Percentiles rank a stretch among this genome's conserved stretches.
phyloP scores from a whole-genome alignment of 2,797 vertebrate species.

The Mus spretus region DNA sequence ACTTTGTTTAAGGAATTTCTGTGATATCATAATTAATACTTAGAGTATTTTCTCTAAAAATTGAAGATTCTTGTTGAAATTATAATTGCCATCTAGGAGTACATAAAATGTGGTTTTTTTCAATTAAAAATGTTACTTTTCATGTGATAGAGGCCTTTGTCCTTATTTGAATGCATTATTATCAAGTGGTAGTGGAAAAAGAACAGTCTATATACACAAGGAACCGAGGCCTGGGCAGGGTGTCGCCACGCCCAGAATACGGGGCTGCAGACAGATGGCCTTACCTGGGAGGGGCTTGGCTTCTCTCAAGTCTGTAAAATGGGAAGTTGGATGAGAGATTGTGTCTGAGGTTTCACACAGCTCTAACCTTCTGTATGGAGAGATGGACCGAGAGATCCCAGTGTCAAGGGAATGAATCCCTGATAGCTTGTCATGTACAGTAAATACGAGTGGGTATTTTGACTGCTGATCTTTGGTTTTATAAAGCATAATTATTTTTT shows the following conservation, averaged over 20 bases:
- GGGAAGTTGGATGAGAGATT: not conserved
- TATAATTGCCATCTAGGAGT: constrained; percentile 22
- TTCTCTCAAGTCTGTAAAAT: constrained; percentile 30
- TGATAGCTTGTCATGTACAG: not conserved
- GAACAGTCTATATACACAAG: not conserved
- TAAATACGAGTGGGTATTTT: not conserved
- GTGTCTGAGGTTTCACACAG: not conserved
- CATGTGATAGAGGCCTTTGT: not conserved
- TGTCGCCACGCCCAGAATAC: not conserved
- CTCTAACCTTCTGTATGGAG: not conserved
- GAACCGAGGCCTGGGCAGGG: not conserved
- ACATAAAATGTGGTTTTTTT: not conserved
- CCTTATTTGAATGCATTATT: not conserved
- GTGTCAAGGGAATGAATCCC: not conserved
- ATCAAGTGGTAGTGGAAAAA: not conserved
- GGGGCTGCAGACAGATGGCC: not conserved
- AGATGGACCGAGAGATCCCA: not conserved
- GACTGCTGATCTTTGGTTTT: constrained; percentile 1
- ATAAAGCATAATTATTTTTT: constrained; percentile 43
- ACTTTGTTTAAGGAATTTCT: not conserved
- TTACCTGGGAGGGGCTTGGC: not conserved
- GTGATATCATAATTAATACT: constrained; percentile 18
- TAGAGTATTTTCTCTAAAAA: constrained; percentile 37
- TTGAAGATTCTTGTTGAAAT: constrained; percentile 24
- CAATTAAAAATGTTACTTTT: constrained; percentile 7